These are phyloP conservation scores for Emberiza fucata DNA, from an alignment of 2,113 vertebrate genomes.

Conservation along the genomic window DNA sequence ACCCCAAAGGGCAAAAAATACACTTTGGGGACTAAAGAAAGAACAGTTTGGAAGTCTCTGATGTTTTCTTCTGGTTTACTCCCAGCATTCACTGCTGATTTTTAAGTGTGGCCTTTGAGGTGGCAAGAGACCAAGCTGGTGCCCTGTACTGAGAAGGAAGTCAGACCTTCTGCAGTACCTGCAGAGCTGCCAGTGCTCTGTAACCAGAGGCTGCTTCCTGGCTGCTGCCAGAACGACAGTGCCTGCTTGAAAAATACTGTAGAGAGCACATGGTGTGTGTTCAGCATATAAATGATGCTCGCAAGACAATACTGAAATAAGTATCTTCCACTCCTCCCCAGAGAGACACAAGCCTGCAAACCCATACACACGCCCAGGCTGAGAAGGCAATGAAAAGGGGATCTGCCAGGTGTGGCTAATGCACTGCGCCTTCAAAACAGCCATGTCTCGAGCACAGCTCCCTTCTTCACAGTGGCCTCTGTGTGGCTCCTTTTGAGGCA, in stretches of 20 bases:
- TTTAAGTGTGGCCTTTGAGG: not conserved
- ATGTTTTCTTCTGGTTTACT: not conserved
- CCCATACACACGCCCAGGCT: not conserved
- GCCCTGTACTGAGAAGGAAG: conserved; percentile 3
- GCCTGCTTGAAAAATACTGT: conserved; percentile 53
- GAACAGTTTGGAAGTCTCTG: conserved; percentile 4
- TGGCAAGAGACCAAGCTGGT: not conserved
- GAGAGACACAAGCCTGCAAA: not conserved
- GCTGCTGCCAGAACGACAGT: not conserved
- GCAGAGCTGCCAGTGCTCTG: conserved; percentile 38
- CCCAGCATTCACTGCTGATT: not conserved
- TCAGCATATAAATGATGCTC: conserved; percentile 43
- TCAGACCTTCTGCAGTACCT: conserved; percentile 28
- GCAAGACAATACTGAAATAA: conserved; percentile 32
- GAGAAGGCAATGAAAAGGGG: not conserved
- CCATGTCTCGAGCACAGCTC: not conserved
- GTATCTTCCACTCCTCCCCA: conserved; percentile 21
- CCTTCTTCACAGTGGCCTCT: not conserved
- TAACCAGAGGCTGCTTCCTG: conserved; percentile 34
- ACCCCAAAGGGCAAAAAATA: not conserved
- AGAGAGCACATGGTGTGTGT: conserved; percentile 12
- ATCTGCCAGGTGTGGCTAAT: not conserved
- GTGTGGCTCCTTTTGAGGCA: not conserved
- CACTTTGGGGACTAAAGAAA: not conserved
- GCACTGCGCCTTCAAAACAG: not conserved